Base-by-base conservation (phyloP, 1,140 invertebrate species). In the Magallana ariakensis region DNA sequence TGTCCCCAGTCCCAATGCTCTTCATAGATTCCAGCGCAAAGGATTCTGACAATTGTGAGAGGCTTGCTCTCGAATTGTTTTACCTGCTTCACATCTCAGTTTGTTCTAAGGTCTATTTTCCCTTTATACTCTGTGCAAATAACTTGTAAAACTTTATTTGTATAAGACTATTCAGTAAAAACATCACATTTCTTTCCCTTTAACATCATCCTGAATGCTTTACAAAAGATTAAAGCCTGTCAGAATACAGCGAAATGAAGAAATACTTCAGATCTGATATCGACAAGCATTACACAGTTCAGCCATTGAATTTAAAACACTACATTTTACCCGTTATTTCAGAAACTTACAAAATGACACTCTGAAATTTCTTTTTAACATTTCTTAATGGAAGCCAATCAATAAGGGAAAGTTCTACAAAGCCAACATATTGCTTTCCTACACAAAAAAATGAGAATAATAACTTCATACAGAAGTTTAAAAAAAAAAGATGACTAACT, bases 291-390 rank as follows among this genome's bases (percentile, higher is more conserved):
- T 75, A n/a, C 6, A 75, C 22, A 75, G 66, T 75, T 75, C 33
- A 46, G 33, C 62, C 22, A 75, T 75, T 75, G 19, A 75, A 75
- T 75, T 75, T 75, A 75, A 75, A 75, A 75, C 22, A 75, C 66
- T 75, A 75, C 66, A 13, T 33, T 26, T 75, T 75, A 62, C 19
- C 66, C 33, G 19, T 75, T 75, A 75, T 75, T 75, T 26, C 66
- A 75, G 66, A 75, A 75, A 75, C 66, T 75, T 75, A 75, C 66
- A 75, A 75, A 75, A 75, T 75, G 66, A 75, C 66, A 75, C 66
- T 75, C 66, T 26, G 16, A 75, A 75, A 75, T 75, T 75, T 75
- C 33, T 75, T 26, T 75, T 75, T 75, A 13, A 75, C 8, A 19
- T 26, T 33, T 75, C 66, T 75, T 22, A 75, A 22, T 26, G 22